Percentiles rank a stretch among this genome's conserved stretches.
Conservation (phyloP, 2,113 vertebrate species). For the Rhadina sibilatrix region DNA sequence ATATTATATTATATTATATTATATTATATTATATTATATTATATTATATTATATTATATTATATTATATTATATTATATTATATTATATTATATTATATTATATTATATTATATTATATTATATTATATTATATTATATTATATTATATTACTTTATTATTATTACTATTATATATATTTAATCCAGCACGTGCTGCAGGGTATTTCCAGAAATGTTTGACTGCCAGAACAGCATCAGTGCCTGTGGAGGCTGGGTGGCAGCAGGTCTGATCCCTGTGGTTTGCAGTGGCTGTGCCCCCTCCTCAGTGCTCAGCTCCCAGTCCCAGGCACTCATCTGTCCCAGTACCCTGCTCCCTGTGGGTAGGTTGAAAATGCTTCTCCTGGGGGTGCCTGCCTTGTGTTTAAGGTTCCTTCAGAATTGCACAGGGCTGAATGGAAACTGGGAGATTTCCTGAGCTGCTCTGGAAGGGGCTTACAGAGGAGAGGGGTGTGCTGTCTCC, state of each 20-base stretch:
- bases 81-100: too few species aligned
- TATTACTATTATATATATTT: too few species aligned
- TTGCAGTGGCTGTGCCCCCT: not conserved
- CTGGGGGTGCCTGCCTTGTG: not conserved
- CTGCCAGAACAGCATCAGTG: not conserved
- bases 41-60: too few species aligned
- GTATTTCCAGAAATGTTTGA: not conserved
- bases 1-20: too few species aligned
- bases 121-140: too few species aligned
- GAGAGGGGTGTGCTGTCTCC: not conserved
- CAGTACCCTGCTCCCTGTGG: accelerated
- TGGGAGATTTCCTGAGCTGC: not conserved
- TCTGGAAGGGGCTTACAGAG: not conserved
- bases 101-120: too few species aligned
- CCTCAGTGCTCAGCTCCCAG: accelerated
- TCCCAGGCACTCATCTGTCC: not conserved
- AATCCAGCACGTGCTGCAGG: not conserved
- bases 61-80: too few species aligned
- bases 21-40: too few species aligned
- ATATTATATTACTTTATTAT: too few species aligned
- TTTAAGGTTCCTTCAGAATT: not conserved
- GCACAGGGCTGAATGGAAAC: not conserved
- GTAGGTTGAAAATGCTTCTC: not conserved
- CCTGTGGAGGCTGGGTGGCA: not conserved
- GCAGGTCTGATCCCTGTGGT: not conserved